Conservation (phyloP, 2,113 vertebrate genomes). For the Heterotilapia buettikoferi region DNA sequence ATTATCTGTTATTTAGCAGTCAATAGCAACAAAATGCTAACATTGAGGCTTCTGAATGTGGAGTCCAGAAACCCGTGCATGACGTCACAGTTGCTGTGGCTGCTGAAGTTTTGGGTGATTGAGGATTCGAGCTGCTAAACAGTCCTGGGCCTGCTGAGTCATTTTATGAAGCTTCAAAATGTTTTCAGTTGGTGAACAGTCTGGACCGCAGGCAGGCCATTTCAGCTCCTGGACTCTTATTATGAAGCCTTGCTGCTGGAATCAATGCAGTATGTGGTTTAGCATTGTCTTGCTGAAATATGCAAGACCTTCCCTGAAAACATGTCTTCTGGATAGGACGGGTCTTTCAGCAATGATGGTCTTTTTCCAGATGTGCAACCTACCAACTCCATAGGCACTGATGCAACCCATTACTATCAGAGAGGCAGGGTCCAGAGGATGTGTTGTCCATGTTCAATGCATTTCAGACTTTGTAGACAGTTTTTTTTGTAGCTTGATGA, state of each 20-base stretch:
- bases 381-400: background rate
- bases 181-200: background rate
- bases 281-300: background rate
- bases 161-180: background rate
- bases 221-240: background rate
- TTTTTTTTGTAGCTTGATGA: background rate
- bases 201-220: rapidly evolving
- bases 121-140: background rate
- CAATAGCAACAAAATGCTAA: background rate
- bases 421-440: background rate
- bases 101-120: background rate
- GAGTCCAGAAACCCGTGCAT: background rate
- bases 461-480: background rate
- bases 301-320: background rate
- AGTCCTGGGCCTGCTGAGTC: background rate
- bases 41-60: background rate
- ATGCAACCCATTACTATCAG: background rate
- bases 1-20: background rate
- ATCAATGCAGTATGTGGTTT: background rate
- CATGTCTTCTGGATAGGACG: background rate
- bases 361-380: background rate
- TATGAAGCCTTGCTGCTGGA: background rate
- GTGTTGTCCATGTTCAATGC: background rate
- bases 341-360: background rate
- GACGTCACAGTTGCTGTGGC: background rate